Percentiles rank a stretch among this genome's conserved stretches.
Conservation (phyloP, 2,113 vertebrate genomes). For the Galeopterus variegatus region DNA sequence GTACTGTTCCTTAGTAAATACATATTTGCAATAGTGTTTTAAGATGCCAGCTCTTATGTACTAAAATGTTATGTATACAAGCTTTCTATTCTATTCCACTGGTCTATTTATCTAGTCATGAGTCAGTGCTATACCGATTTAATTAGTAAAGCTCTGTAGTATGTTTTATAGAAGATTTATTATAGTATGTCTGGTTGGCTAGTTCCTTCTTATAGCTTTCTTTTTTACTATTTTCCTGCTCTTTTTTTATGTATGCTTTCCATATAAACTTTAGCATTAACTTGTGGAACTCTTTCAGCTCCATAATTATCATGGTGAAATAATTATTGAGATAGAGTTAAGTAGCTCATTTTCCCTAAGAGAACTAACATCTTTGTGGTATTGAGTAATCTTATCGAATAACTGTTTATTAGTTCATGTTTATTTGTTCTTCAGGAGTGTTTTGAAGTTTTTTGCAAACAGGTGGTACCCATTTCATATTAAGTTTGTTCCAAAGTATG, state of each 20-base stretch:
- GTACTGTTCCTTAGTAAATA: not conserved
- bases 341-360: not conserved
- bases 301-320: not conserved
- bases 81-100: not conserved
- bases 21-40: not conserved
- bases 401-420: not conserved
- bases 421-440: not conserved
- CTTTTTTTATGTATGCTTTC: not conserved
- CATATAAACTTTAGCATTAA: not conserved
- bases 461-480: not conserved
- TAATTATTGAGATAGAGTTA: not conserved
- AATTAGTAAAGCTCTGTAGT: not conserved
- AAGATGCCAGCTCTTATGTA: not conserved
- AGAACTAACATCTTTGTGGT: not conserved
- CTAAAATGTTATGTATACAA: not conserved
- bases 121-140: not conserved
- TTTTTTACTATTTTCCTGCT: not conserved
- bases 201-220: not conserved
- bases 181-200: not conserved
- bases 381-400: not conserved
- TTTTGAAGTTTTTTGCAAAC: not conserved
- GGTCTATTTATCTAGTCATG: not conserved
- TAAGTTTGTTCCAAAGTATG: not conserved
- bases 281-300: not conserved
- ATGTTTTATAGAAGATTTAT: not conserved